Base-by-base conservation (phyloP, 2,797 vertebrate genomes). In the Acanthis flammea region DNA sequence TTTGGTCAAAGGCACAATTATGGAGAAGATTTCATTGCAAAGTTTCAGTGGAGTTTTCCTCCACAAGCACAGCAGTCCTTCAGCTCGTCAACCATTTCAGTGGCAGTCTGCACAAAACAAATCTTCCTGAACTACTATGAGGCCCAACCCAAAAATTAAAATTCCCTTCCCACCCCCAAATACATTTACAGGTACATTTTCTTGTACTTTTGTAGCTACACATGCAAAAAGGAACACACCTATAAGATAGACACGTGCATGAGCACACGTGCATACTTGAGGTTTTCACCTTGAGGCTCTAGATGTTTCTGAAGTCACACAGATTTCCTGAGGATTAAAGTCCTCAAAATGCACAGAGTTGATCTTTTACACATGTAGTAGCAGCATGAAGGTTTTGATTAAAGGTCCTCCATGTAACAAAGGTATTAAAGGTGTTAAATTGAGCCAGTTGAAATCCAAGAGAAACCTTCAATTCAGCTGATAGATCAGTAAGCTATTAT, bases 181-280 rank as follows among this genome's bases (percentile, higher is more conserved):
- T 17, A 65, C 6, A 2, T 60, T 71, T 58, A 71, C 16, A n/a
- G 14, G 30, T 23, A 45, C 1, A 33, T 57, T 72, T 55, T n/a
- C 37, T 35, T 35, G 11, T 41, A 33, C 23, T 78, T 58, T 39
- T 61, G 27, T 5, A 74, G 9, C 33, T 7, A 53, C 3, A 35
- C 2, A 30, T 18, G 13, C 4, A 71, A 1, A 51, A 19, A 54
- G 3, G 57, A 14, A 47, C 7, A 60, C 0, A 28, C 1, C 35
- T 1, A 0, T 11, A 55, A 53, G 48, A 37, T 19, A 16, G 2
- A 4, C 9, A 25, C 1, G 1, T 4, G 4, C 24, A 16, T 7
- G 11, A 2, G 7, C 9, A 42, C 10, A 42, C 0, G 0, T 17
- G 14, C 19, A 31, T 10, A 27, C 21, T 4, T 35, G 16, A 74